phyloP scores from a whole-genome alignment of 2,113 vertebrate species.

The Psittacus erithacus region DNA sequence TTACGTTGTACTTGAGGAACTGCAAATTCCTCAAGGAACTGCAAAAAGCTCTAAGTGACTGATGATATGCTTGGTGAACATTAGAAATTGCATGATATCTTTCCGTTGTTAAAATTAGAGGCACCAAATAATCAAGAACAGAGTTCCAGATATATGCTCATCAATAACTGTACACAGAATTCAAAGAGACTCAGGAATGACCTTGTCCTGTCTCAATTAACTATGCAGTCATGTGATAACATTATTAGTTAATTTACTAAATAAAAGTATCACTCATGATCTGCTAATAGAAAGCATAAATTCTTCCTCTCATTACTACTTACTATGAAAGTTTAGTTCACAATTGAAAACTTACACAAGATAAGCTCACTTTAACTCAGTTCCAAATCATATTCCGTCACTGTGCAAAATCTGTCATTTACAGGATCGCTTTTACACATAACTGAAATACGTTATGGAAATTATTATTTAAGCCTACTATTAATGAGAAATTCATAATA shows the following conservation, averaged over 20 bases:
- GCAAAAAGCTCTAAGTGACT: background rate
- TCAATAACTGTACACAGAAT: background rate
- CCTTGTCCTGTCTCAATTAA: background rate
- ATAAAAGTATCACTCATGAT: background rate
- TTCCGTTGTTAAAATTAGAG: background rate
- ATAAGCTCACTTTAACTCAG: background rate
- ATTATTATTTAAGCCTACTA: background rate
- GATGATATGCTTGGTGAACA: background rate
- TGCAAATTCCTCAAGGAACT: background rate
- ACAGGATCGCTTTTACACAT: background rate
- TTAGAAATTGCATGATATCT: background rate
- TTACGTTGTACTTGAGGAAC: background rate
- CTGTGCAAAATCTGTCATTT: background rate
- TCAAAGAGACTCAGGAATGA: background rate
- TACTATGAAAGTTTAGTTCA: background rate
- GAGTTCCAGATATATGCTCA: background rate
- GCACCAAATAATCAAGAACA: background rate
- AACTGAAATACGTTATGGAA: background rate
- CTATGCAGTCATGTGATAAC: background rate
- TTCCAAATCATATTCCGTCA: background rate
- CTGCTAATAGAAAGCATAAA: background rate
- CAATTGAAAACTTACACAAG: background rate
- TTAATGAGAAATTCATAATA: background rate
- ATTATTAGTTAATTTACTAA: background rate
- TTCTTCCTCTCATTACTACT: background rate